A percentile compares a stretch with the other conserved stretches of the same genome.
Conservation (phyloP, 2,797 vertebrate species). For the Pagetopsis macropterus region DNA sequence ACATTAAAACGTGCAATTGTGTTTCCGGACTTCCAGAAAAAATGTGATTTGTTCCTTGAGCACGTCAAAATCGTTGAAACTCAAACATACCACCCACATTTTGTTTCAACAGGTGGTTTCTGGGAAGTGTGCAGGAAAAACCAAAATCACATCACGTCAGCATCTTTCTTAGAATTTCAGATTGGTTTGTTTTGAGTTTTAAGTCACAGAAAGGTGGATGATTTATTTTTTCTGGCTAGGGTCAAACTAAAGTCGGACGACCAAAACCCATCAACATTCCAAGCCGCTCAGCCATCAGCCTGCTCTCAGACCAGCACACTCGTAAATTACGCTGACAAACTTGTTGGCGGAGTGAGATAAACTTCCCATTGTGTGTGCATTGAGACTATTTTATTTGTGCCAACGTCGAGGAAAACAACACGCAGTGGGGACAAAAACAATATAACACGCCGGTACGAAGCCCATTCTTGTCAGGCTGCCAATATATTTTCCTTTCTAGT, state of each 20-base stretch:
- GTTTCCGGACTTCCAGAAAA: constrained; percentile 56
- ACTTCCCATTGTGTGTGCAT: constrained; percentile 71
- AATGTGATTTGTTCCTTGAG: constrained; percentile 4
- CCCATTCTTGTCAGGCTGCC: constrained; percentile 49
- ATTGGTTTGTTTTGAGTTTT: background rate
- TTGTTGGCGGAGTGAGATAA: constrained; percentile 65
- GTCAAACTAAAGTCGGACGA: constrained; percentile 51
- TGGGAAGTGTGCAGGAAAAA: constrained; percentile 29
- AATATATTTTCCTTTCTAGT: constrained; percentile 68
- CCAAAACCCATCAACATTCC: constrained; percentile 77
- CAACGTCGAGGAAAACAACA: constrained; percentile 56
- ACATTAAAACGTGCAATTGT: constrained; percentile 31
- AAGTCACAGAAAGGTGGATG: background rate
- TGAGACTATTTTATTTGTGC: constrained; percentile 39
- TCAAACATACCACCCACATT: constrained; percentile 28
- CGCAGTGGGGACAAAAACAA: constrained; percentile 49
- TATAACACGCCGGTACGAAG: constrained; percentile 41
- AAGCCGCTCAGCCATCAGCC: constrained; percentile 34
- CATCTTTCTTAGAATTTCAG: background rate
- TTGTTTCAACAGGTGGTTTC: constrained; percentile 30
- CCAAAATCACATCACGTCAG: no score
- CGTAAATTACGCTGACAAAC: constrained; percentile 70
- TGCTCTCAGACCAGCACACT: constrained; percentile 61
- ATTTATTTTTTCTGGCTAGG: constrained; percentile 18
- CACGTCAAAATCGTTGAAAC: constrained; percentile 41